Conservation (phyloP, 2,888 invertebrate genomes). For the Aspidapion aeneum region DNA sequence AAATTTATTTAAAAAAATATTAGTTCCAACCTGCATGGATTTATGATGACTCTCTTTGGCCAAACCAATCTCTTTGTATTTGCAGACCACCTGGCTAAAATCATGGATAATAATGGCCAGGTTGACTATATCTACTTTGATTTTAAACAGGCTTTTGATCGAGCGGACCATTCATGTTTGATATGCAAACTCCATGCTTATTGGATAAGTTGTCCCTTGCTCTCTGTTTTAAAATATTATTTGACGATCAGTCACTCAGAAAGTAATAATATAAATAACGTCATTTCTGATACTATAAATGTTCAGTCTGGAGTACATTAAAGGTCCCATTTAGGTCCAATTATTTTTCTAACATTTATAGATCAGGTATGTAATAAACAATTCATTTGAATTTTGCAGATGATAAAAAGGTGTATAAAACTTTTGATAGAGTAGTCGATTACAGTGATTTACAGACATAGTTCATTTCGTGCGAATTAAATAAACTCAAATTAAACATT, state of each 20-base stretch:
- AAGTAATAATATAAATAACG: neutral
- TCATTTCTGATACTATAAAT: neutral
- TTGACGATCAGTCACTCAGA: neutral
- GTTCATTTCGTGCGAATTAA: too few relatives aligned
- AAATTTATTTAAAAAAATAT: neutral
- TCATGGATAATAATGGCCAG: neutral
- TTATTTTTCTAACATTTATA: neutral
- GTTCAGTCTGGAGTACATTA: neutral
- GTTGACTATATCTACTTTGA: neutral
- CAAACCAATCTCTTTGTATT: neutral
- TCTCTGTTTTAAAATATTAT: neutral
- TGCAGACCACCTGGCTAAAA: neutral
- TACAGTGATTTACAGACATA: neutral
- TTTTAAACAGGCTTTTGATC: neutral
- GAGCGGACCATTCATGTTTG: neutral
- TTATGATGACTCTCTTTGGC: neutral
- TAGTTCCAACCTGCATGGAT: neutral
- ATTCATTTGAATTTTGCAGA: neutral
- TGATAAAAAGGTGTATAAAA: neutral
- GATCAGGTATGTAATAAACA: neutral
- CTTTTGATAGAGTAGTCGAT: neutral
- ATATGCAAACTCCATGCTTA: neutral
- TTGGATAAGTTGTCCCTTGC: neutral
- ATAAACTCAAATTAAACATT: too few relatives aligned
- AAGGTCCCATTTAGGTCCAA: neutral